A percentile compares a stretch with the other conserved stretches of the same genome.
These are phyloP conservation scores for Sarcophaga variegata DNA, from an alignment of 2,888 invertebrate species.

Conservation along the genomic window DNA sequence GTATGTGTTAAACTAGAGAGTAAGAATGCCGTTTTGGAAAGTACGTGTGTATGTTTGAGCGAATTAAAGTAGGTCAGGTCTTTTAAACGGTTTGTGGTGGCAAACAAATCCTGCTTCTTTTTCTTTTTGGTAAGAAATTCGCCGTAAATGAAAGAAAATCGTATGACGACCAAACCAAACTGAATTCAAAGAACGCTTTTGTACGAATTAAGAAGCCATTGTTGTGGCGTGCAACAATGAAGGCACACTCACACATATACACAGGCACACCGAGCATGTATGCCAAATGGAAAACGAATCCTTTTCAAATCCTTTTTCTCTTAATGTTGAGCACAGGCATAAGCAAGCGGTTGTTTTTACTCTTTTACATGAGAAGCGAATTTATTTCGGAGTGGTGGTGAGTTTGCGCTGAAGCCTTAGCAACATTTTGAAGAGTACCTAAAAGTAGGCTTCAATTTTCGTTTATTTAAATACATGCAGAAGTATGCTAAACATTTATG, in stretches of 20 bases:
- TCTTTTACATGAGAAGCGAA: not conserved
- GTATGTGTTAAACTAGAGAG: not conserved
- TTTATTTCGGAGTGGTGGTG: constrained; percentile 27
- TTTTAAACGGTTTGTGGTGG: constrained; percentile 59
- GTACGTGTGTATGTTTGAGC: constrained; percentile 12
- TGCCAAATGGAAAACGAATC: not conserved
- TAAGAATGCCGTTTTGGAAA: not conserved
- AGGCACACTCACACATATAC: not conserved
- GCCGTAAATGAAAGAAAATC: constrained; percentile 52
- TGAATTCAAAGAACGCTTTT: constrained; percentile 14
- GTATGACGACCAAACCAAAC: constrained; percentile 30
- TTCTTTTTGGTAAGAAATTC: constrained; percentile 52
- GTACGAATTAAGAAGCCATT: not conserved
- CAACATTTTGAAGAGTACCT: constrained; percentile 39
- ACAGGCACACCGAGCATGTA: not conserved
- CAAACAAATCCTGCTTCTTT: constrained; percentile 25
- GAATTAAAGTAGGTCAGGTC: constrained; percentile 68
- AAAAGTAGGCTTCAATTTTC: constrained; percentile 50
- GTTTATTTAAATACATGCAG: not conserved
- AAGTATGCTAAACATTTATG: not conserved
- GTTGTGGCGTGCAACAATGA: not conserved
- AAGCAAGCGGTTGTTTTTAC: not conserved
- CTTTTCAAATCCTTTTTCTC: constrained; percentile 13
- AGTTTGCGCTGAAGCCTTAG: constrained; percentile 50
- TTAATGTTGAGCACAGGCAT: not conserved